Evolutionary conservation across 1,140 invertebrate species (phyloP).

Genomic region (Monomorium pharaonis): DNA sequence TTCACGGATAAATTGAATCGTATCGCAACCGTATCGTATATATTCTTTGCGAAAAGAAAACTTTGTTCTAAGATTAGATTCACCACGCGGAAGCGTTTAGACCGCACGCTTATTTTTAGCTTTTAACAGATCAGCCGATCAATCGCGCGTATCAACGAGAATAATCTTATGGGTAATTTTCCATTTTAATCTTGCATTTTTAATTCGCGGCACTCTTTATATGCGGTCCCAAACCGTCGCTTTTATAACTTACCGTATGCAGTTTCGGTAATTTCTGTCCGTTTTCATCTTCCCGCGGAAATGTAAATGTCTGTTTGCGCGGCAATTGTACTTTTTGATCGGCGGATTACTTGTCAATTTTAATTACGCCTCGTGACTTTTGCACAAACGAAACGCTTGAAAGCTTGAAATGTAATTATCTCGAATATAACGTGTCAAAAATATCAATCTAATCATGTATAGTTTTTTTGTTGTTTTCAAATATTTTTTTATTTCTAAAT

Average conservation of each 20-base stretch:
- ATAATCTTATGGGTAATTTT: slow-evolving; percentile 22
- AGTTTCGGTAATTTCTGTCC: slow-evolving; percentile 9
- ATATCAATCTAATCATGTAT: background rate
- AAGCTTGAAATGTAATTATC: no score
- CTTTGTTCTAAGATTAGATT: background rate
- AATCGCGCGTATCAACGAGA: slow-evolving; percentile 7
- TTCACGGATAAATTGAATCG: background rate
- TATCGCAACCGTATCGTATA: background rate
- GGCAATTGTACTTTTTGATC: background rate
- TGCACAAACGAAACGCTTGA: background rate
- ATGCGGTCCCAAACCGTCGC: background rate
- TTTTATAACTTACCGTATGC: background rate
- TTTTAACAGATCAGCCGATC: slow-evolving; percentile 39
- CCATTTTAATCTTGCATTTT: slow-evolving; percentile 2
- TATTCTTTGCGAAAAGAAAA: background rate
- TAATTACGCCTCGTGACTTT: background rate
- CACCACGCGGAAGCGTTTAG: background rate
- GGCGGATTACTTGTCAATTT: background rate
- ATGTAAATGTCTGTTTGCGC: slow-evolving; percentile 26
- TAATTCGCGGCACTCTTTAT: background rate
- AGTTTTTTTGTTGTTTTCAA: no score
- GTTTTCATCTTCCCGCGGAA: slow-evolving; percentile 40
- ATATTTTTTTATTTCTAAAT: no score
- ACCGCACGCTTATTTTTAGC: slow-evolving; percentile 2
- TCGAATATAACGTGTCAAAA: no score